These are phyloP conservation scores for Eutolmus rufibarbis DNA, from an alignment of 2,888 invertebrate genomes.

Conservation along the genomic window DNA sequence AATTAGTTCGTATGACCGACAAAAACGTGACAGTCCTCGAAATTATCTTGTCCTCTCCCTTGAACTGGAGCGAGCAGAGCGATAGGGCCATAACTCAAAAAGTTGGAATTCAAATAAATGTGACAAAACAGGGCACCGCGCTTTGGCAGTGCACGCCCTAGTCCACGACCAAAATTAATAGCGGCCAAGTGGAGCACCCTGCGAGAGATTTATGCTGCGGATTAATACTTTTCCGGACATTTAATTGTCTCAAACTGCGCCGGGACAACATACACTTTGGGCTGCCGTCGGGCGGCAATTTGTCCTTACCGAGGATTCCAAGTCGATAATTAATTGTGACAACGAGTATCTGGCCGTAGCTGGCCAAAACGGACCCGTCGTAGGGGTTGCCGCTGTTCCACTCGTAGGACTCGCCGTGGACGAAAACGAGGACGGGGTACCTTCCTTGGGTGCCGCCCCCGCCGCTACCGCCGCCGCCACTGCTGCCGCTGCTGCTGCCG, in stretches of 20 bases:
- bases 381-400: slow-evolving; percentile 99
- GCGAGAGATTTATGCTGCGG: not conserved
- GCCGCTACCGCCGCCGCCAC: slow-evolving; percentile 67
- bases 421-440: slow-evolving; percentile 92
- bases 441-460: slow-evolving; percentile 64
- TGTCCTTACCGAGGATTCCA: slow-evolving; percentile 76
- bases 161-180: slow-evolving; percentile 10
- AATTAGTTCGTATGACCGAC: not conserved
- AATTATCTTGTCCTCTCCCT: not conserved
- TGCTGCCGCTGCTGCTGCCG: slow-evolving; percentile 47
- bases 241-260: slow-evolving; percentile 11
- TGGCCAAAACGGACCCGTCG: slow-evolving; percentile 94
- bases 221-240: slow-evolving; percentile 25
- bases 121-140: not conserved
- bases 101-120: not conserved
- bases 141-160: not conserved
- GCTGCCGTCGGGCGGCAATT: slow-evolving; percentile 3
- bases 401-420: slow-evolving; percentile 95
- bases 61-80: not conserved
- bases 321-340: slow-evolving; percentile 88
- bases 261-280: slow-evolving; percentile 4
- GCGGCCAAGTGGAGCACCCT: not conserved
- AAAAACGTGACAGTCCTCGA: not conserved
- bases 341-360: slow-evolving; percentile 88
- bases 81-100: not conserved